Evolutionary conservation across 2,888 invertebrate species (phyloP), one percentile per base, ranked within the genome.

Genomic region (Syritta pipiens): DNA sequence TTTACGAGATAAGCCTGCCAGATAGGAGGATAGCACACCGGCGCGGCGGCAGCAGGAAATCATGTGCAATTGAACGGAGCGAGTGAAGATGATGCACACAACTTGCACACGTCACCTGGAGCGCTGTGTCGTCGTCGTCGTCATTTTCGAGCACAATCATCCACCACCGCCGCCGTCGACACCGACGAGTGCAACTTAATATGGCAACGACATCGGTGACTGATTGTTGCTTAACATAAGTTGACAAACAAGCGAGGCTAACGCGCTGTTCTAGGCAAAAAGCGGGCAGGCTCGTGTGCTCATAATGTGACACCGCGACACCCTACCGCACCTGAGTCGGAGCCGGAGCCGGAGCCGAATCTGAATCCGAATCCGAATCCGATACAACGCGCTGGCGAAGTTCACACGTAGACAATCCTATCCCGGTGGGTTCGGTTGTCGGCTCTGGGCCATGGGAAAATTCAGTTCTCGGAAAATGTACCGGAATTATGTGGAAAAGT

Each of bases 391-490:
- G 12, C 35, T 60, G 40, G 46, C 28, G 6, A 53, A 17, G 24
- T 48, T 48, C 51, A 46, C 49, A 68, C 49, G 37, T 46, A 37
- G 40, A 40, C 10, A 51, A 35, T 37, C 12, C 26, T 32, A 57
- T 48, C 30, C 53, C 37, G 24, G 20, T 59, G 35, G 67, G 72
- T 40, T 62, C 46, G 53, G 32, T 30, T 65, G 68, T 55, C 60
- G 68, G 71, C 53, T 60, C 22, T 26, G 59, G 46, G 49, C 57
- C 74, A 67, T 83, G 83, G 81, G 83, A 83, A 83, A 83, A 83
- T 82, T 74, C 60, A 82, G 67, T 83, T 83, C 83, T 81, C 68
- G 82, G 77, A 83, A 82, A 82, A 75, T 81, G 77, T 83, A 76
- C 81, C 82, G 82, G 81, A 82, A 81, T 79, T 69, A 79, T 69